A percentile compares a stretch with the other conserved stretches of the same genome.
phyloP scores from a whole-genome alignment of 2,888 invertebrate species.

The Allophyes oxyacanthae region DNA sequence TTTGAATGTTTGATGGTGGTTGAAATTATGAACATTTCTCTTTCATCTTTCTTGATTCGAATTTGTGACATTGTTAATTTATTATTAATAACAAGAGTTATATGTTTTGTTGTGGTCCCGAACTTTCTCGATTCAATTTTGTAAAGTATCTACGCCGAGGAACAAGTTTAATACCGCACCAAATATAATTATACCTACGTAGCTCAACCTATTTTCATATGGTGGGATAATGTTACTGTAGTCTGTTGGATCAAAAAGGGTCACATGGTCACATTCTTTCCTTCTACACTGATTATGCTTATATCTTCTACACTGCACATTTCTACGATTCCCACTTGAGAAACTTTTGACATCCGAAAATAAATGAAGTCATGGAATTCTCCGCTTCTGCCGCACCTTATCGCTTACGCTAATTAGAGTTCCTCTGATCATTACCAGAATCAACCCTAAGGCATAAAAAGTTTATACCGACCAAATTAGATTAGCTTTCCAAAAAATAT shows the following conservation, averaged over 20 bases:
- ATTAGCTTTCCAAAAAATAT: conserved; percentile 33
- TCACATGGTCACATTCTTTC: conserved; percentile 16
- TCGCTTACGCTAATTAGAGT: conserved; percentile 7
- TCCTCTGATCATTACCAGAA: conserved; percentile 9
- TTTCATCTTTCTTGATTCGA: conserved; percentile 9
- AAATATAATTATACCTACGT: conserved; percentile 3
- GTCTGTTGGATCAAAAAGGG: conserved; percentile 24
- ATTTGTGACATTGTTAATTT: conserved; percentile 19
- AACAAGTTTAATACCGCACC: conserved; percentile 2
- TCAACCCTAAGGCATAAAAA: conserved; percentile 18
- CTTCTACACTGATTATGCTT: conserved; percentile 17
- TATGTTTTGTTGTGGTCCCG: conserved; percentile 9
- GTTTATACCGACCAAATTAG: conserved; percentile 24
- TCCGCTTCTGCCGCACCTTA: conserved; percentile 3
- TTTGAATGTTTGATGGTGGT: conserved; percentile 27
- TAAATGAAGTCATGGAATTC: background rate
- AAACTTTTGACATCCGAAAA: background rate
- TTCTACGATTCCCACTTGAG: background rate
- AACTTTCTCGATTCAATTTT: conserved; percentile 7
- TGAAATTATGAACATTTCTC: conserved; percentile 17
- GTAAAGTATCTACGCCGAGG: background rate
- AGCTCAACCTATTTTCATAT: conserved; percentile 10
- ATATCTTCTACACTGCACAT: background rate
- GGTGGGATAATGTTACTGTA: conserved; percentile 4
- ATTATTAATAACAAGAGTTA: conserved; percentile 20